phyloP scores from a whole-genome alignment of 2,113 vertebrate species.

The Malaclemys terrapin region DNA sequence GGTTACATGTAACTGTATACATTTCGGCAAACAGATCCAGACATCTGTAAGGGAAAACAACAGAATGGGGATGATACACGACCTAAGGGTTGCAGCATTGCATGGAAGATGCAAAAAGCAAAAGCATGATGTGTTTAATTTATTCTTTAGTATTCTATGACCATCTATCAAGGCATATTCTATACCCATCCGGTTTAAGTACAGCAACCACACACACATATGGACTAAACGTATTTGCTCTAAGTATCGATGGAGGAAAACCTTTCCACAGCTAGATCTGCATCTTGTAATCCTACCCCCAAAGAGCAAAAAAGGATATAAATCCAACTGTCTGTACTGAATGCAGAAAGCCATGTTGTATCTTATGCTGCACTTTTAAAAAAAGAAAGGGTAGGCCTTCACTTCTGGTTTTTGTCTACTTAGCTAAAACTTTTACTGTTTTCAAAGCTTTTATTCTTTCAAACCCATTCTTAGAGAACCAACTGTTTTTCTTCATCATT shows the following conservation, averaged over 20 bases:
- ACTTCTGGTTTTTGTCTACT: background rate
- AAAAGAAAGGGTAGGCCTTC: background rate
- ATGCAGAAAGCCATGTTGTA: background rate
- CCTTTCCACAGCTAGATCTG: background rate
- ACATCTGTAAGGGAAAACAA: background rate
- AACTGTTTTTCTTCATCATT: accelerated
- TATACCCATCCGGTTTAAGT: background rate
- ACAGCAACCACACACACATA: background rate
- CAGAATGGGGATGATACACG: background rate
- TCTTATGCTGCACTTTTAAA: background rate
- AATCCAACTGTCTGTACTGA: background rate
- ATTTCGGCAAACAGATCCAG: background rate
- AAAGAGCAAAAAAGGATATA: background rate
- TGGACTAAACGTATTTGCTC: background rate
- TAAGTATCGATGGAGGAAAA: background rate
- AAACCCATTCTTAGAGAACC: background rate
- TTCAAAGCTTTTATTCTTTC: background rate
- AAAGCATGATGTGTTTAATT: background rate
- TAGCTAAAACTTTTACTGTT: background rate
- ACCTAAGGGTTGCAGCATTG: background rate
- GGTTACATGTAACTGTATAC: background rate
- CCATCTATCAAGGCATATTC: background rate
- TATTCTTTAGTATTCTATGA: background rate
- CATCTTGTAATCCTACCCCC: background rate
- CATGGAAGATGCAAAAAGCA: too few relatives aligned